Conservation (phyloP, 2,888 invertebrate genomes). For the Agrochola circellaris region DNA sequence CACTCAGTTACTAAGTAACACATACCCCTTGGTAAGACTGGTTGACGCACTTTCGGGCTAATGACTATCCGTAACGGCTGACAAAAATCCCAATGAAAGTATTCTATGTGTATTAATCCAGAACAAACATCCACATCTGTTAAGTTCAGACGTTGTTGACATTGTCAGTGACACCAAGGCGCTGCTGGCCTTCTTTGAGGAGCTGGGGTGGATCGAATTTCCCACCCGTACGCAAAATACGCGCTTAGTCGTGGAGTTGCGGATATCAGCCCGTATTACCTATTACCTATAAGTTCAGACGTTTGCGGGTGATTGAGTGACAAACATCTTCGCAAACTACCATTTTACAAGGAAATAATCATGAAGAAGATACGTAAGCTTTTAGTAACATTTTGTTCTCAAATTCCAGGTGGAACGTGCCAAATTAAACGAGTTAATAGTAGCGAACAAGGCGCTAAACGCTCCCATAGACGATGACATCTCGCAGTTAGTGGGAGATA, state of each 20-base stretch:
- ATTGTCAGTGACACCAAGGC: too few relatives aligned
- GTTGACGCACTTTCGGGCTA: background rate
- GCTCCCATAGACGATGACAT: slow-evolving; percentile 96
- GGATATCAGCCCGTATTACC: too few relatives aligned
- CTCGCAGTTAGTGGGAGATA: slow-evolving; percentile 92
- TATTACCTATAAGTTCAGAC: background rate
- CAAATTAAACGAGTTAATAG: slow-evolving; percentile 95
- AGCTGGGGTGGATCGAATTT: too few relatives aligned
- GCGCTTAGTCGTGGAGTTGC: too few relatives aligned
- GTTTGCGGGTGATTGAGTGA: background rate
- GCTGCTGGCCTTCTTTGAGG: too few relatives aligned
- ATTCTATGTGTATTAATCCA: background rate
- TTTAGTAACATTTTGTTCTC: background rate
- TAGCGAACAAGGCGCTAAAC: slow-evolving; percentile 96
- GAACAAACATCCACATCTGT: too few relatives aligned
- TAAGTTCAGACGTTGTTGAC: background rate
- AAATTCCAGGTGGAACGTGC: slow-evolving; percentile 92
- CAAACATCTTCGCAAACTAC: background rate
- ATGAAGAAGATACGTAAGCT: background rate
- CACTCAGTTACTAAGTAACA: background rate
- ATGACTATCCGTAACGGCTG: background rate
- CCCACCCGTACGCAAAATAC: too few relatives aligned
- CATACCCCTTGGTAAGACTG: background rate
- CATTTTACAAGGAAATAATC: background rate
- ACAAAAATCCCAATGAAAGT: background rate